These are phyloP conservation scores for Cygnus atratus DNA, from an alignment of 2,113 vertebrate genomes.

Conservation along the genomic window DNA sequence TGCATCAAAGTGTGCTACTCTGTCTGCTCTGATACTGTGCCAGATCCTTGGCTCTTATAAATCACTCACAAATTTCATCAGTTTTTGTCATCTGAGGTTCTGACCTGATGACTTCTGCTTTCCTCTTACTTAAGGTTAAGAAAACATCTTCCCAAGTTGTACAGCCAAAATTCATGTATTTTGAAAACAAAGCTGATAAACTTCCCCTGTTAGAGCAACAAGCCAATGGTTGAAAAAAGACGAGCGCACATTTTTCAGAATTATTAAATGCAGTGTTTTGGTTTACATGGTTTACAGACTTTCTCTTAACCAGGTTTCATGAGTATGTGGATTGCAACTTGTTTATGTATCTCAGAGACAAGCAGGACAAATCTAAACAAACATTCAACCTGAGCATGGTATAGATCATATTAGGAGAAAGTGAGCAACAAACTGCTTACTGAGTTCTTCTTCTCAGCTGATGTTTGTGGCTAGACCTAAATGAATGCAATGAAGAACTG, in stretches of 20 bases:
- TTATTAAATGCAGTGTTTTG: neutral
- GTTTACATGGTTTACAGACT: neutral
- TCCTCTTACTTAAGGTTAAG: neutral
- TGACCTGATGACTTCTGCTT: neutral
- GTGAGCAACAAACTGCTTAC: neutral
- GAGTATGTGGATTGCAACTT: neutral
- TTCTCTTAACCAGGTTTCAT: neutral
- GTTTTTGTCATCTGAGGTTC: neutral
- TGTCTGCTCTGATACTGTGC: neutral
- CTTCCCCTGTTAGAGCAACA: neutral
- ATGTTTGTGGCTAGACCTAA: conserved; percentile 21
- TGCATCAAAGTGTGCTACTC: neutral
- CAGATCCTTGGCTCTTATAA: neutral
- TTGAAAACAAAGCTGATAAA: neutral
- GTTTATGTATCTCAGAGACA: neutral
- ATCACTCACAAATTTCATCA: neutral
- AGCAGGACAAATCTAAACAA: neutral
- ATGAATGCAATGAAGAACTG: neutral
- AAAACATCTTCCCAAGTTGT: neutral
- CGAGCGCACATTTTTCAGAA: neutral
- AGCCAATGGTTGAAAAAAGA: neutral
- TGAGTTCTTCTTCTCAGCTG: neutral
- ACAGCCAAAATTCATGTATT: neutral
- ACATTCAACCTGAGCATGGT: neutral
- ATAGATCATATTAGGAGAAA: neutral